These are phyloP conservation scores for Meta bourneti DNA, from an alignment of 2,888 invertebrate species.

Conservation along the genomic window DNA sequence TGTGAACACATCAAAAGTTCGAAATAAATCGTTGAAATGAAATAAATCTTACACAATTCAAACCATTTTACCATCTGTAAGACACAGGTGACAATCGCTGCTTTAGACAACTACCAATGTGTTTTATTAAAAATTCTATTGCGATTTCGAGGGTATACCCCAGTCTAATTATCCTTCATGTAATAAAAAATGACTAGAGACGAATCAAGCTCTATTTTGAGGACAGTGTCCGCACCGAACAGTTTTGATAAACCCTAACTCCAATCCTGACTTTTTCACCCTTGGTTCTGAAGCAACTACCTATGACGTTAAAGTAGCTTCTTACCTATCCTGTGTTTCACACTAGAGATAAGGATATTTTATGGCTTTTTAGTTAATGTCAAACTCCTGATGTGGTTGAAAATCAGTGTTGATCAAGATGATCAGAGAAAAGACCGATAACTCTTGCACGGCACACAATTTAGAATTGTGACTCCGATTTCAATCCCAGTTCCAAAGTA, in stretches of 20 bases:
- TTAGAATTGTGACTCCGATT: no score
- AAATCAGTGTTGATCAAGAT: neutral
- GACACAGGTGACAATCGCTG: no score
- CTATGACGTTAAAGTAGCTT: neutral
- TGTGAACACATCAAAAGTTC: no score
- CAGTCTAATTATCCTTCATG: no score
- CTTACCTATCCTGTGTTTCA: neutral
- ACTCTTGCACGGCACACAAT: neutral
- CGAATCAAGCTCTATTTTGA: neutral
- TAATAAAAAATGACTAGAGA: no score
- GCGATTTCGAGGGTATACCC: no score
- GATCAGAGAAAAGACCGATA: neutral
- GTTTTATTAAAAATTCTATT: no score
- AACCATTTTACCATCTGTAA: no score
- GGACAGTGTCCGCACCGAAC: neutral
- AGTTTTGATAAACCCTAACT: neutral
- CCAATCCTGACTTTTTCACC: neutral
- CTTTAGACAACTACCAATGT: no score
- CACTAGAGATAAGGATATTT: neutral
- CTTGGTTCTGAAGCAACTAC: neutral
- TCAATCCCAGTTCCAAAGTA: no score
- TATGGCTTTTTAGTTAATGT: neutral
- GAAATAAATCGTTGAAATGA: no score
- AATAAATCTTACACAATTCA: no score
- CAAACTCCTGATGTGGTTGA: neutral